Evolutionary conservation across 2,797 vertebrate genomes (phyloP), one percentile per base, ranked within the genome.

Genomic region (Eospalax fontanierii): DNA sequence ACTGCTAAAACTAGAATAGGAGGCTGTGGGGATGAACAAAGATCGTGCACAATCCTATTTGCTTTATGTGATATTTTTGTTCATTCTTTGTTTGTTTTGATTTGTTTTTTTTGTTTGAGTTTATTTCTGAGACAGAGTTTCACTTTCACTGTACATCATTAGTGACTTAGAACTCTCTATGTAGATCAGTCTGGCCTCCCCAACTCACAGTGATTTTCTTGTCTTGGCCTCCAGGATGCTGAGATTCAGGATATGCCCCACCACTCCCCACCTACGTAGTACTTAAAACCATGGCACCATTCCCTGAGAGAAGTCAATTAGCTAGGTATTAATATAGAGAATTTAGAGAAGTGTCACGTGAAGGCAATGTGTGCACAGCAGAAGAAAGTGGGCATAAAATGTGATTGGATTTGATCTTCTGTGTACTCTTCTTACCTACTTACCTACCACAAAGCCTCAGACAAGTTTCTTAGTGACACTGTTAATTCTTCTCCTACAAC

Each of bases 301-400:
- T 46, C 80, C 78, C 85, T 81, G 94, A 85, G 35, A 90, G 85
- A 96, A 96, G 80, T 97, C 88, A 94, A 91, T 80, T 76, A 96
- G 70, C 87, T 93, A 90, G 87, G 38, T 24, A 38, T 96, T 97
- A 92, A 84, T 73, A 61, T 93, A 93, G 81, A 91, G 11, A 88
- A 93, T 91, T 97, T 95, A 28, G 87, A 95, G 14, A 54, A 54
- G 50, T 54, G 50, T 15, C 50, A 9, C 50, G 14, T 54, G 50
- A 54, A 54, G 50, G 33, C 79, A 96, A 26, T 6, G 59, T 80
- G 8, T 4, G 76, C 90, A 18, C 0, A 90, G 78, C 90, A n/a
- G 92, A 93, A 97, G 96, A 89, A 97, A 96, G 90, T 78, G 87
- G 95, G 85, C 76, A 24, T 92, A 50, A 0, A 0, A 33, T 57